Evolutionary conservation across 2,888 invertebrate genomes (phyloP).

Genomic region (Noctua fimbriata): DNA sequence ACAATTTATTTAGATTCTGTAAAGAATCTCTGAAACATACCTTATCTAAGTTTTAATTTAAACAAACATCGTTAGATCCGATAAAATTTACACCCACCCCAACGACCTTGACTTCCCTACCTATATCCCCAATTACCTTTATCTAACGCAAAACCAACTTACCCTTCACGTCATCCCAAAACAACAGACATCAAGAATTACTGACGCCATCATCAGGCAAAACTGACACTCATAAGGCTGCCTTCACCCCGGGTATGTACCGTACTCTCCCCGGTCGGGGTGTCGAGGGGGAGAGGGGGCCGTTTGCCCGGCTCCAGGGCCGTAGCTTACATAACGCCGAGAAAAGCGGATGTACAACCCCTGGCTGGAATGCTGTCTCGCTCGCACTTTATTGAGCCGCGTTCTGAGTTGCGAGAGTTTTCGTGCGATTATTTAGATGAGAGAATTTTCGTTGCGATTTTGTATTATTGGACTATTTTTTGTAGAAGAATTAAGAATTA

Average conservation of each 20-base stretch:
- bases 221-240: conserved; percentile 62
- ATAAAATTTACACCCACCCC: neutral
- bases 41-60: neutral
- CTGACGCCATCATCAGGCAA: conserved; percentile 61
- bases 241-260: conserved; percentile 59
- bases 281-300: conserved; percentile 61
- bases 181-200: conserved; percentile 59
- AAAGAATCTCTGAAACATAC: neutral
- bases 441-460: too few relatives aligned
- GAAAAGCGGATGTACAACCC: conserved; percentile 88
- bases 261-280: conserved; percentile 61
- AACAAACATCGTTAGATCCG: neutral
- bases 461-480: neutral
- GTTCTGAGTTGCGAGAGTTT: conserved; percentile 68
- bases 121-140: conserved; percentile 12
- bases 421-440: conserved; percentile 58
- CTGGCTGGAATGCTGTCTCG: conserved; percentile 78
- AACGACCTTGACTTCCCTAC: conserved; percentile 1
- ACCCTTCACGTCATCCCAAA: conserved; percentile 31
- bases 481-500: neutral
- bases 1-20: neutral
- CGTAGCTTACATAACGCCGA: conserved; percentile 89
- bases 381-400: conserved; percentile 78
- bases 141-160: neutral
- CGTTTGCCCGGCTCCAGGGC: conserved; percentile 87